These are phyloP conservation scores for Apostichopus leukothele DNA, from an alignment of 53 echinoderm and acorn worm genomes.

Conservation along the genomic window DNA sequence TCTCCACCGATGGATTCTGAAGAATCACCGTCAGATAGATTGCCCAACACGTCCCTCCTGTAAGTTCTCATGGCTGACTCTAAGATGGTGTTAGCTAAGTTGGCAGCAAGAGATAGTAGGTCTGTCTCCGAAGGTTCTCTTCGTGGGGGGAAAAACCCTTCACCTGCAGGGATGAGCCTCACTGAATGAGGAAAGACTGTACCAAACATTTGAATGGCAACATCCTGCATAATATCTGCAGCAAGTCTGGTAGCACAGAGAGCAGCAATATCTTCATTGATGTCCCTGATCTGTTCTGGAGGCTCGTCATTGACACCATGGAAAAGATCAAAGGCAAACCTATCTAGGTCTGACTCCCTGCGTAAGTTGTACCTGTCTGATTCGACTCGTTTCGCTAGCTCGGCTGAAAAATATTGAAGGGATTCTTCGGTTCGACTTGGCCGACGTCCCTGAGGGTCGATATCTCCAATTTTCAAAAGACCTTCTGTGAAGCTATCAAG, in stretches of 20 bases:
- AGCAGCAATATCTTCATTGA: constrained; percentile 27
- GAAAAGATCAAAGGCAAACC: constrained; percentile 81
- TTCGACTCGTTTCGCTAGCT: constrained; percentile 71
- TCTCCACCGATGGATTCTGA: constrained; percentile 9
- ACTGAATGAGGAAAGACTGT: constrained; percentile 52
- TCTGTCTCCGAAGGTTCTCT: constrained; percentile 76
- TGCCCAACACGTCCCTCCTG: constrained; percentile 67
- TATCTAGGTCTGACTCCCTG: constrained; percentile 82
- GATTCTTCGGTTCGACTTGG: constrained; percentile 93
- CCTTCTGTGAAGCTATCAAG: constrained; percentile 95
- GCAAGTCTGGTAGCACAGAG: constrained; percentile 64
- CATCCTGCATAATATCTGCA: constrained; percentile 77
- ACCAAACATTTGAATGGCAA: constrained; percentile 78
- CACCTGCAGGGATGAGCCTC: constrained; percentile 49
- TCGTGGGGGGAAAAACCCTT: constrained; percentile 39
- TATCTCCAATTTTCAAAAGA: constrained; percentile 85
- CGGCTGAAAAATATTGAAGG: constrained; percentile 84
- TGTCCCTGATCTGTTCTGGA: not conserved
- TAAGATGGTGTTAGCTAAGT: constrained; percentile 87
- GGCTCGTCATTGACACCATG: constrained; percentile 41
- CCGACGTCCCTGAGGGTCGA: constrained; percentile 82
- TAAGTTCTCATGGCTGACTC: constrained; percentile 81
- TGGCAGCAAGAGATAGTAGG: constrained; percentile 86
- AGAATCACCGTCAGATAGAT: not conserved
- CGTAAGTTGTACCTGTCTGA: constrained; percentile 69